Evolutionary conservation across 2,113 vertebrate species (phyloP), one percentile per base, ranked within the genome.

Genomic region (Colistium nudipinnis): DNA sequence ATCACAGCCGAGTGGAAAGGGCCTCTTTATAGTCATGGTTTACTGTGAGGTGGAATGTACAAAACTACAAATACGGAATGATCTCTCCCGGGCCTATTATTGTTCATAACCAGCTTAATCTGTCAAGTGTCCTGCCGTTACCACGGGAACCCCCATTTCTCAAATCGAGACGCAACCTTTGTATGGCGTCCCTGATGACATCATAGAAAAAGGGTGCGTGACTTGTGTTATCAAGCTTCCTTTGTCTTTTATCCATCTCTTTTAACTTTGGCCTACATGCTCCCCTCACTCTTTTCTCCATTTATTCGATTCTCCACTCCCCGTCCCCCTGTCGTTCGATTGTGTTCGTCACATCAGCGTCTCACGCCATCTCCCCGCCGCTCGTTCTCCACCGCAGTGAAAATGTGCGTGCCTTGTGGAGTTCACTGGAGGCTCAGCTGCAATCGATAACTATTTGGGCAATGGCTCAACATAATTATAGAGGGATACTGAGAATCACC

Each of bases 391-490:
- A 65, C 79, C 70, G 77, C 81, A 84, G 67, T 76, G 30, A 47
- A 20, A 31, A 53, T 51, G 54, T 41, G 45, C 19, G 52, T 27
- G 28, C 33, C 59, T 51, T 74, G 69, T 72, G 77, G 76, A 80
- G 52, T 78, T 78, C 84, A 80, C 41, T 74, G 10, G 48, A 66
- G 48, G 77, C 83, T 81, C 73, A 74, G 81, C 62, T 63, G 76
- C 68, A 81, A 89, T 90, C 87, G 51, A 88, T 90, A 86, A 74
- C 84, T 82, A 86, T 89, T 88, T 89, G 84, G 87, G 84, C 86
- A 89, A 62, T 24, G 24, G 78, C 83, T 87, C 87, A 88, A 86
- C 78, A 80, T 87, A 77, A 90, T 90, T 87, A 89, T 78, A 74
- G 84, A 59, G 73, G 84, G 83, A 87, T 87, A 86, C 83, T 59